Percentiles rank a stretch among this genome's conserved stretches.
phyloP scores from a whole-genome alignment of 2,888 invertebrate species.

The Tryphoninae sp. region DNA sequence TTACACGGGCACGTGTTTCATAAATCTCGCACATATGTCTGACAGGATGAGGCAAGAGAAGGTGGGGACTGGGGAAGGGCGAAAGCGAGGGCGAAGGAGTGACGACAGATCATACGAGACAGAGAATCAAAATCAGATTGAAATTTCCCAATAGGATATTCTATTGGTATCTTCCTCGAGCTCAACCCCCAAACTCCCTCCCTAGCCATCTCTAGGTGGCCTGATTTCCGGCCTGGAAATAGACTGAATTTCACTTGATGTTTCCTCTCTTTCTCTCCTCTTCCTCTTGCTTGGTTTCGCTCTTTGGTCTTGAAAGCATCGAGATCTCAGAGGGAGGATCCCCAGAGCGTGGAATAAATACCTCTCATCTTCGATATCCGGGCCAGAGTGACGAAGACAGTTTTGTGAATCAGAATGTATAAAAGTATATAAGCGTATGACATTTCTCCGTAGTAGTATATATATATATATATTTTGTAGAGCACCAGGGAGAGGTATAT shows the following conservation, averaged over 20 bases:
- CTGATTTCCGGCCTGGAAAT: slow-evolving; percentile 36
- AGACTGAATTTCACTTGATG: not conserved
- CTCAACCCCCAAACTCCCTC: not conserved
- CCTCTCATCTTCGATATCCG: slow-evolving; percentile 14
- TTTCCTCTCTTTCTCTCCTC: not conserved
- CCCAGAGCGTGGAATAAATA: not conserved
- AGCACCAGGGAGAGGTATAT: not conserved
- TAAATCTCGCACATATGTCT: slow-evolving; percentile 35
- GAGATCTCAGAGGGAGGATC: not conserved
- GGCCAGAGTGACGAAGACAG: slow-evolving; percentile 18
- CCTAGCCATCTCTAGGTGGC: not conserved
- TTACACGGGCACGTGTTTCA: slow-evolving; percentile 16
- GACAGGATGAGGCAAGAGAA: slow-evolving; percentile 1
- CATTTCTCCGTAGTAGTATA: not conserved
- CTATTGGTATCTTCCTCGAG: slow-evolving; percentile 23
- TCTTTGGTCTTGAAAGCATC: not conserved
- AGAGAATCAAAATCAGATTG: slow-evolving; percentile 51
- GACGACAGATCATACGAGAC: slow-evolving; percentile 33
- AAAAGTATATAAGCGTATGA: slow-evolving; percentile 26
- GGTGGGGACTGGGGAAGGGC: not conserved
- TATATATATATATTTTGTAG: slow-evolving; percentile 6
- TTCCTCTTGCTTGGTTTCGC: not conserved
- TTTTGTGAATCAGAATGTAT: slow-evolving; percentile 32
- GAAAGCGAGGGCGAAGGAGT: not conserved
- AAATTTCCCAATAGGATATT: slow-evolving; percentile 41